Base-by-base conservation (phyloP, 2,888 invertebrate genomes). In the Hecatera dysodea region DNA sequence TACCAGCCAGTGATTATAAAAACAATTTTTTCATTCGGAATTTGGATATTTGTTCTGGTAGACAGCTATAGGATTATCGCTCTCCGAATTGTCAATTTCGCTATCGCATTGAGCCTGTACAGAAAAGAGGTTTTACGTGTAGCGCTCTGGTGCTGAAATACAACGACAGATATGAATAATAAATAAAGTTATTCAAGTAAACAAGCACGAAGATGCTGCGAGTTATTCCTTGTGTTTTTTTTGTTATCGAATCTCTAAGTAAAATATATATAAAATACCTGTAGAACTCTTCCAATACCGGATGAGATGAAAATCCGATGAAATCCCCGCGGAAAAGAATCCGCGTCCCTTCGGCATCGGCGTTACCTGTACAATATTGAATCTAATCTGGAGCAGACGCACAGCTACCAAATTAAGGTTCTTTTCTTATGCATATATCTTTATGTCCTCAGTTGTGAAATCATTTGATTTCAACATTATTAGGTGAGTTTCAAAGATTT, bases 211-310 rank as follows among this genome's bases (percentile, higher is more conserved):
- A 39, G 27, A 39, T 17, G 36, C 22, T 1, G 5, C n/a, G 15
- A 1, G 24, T 44, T 27, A 60, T 64, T 36, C 24, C 24, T 55
- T 17, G 17, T n/a, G 55, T 27, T 78, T 12, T 65, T 57, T 67
- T 52, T 46, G n/a, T n/a, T 63, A 52, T 22, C 22, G 33, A 44
- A 39, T 33, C 50, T 65, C 48, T 46, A n/a, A 29, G 19, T 52
- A 78, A 60, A 55, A 71, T 56, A 72, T 52, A 71, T 56, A 72
- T 52, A 57, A 29, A 61, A 33, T 44, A n/a, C 46, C 12, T 8
- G 19, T 17, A 12, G 52, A 70, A 36, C 46, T 52, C 39, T 48
- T 53, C 42, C 74, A 61, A 65, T 50, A 63, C 46, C 46, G 44
- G 48, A 53, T 72, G 29, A 62, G 15, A 73, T 72, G 56, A 39